Evolutionary conservation across 1,140 invertebrate species (phyloP), one percentile per base, ranked within the genome.

Genomic region (Coelopa frigida): DNA sequence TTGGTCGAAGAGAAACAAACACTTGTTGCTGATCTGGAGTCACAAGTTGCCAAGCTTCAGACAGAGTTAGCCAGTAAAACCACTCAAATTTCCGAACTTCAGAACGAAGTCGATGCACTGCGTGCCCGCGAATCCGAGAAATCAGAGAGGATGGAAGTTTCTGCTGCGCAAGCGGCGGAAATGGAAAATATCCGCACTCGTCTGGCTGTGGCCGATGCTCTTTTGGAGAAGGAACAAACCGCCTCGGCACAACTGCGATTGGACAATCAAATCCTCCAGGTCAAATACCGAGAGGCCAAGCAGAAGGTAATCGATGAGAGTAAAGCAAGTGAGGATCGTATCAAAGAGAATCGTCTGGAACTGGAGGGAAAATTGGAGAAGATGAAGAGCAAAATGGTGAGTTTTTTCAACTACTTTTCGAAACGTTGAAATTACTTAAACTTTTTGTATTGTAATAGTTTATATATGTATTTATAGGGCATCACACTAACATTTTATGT

Each of bases 371-470:
- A 82, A 66, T 64, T 82, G 50, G 78, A 77, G 48, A 74, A 77
- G 60, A 81, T 82, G 78, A 82, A 81, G 56, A 70, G 73, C 7
- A 80, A 79, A 77, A 81, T 82, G 78, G 78, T 81, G 70, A 74
- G 77, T 78, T 40, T 48, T 26, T 26, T 39, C n/a, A 5, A 18
- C 11, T 44, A 21, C 6, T 45, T 36, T 36, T 36, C 20, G 20
- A 10, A 20, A 44, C 31, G 40, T 44, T 7, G 7, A n/a, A 7
- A 29, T 7, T 29, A 8, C n/a, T 29, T 29, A 29, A 29, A 8
- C 7, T 29, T 29, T 29, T 29, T 8, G n/a, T 29, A 8, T 7
- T 29, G 27, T 8, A 29, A 29, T 29, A n/a, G n/a, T n/a, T 14
- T n/a, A n/a, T n/a, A n/a, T n/a, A n/a, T n/a, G n/a, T n/a, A n/a